phyloP scores from a whole-genome alignment of 2,797 vertebrate genomes.

The Sebastes alutus region DNA sequence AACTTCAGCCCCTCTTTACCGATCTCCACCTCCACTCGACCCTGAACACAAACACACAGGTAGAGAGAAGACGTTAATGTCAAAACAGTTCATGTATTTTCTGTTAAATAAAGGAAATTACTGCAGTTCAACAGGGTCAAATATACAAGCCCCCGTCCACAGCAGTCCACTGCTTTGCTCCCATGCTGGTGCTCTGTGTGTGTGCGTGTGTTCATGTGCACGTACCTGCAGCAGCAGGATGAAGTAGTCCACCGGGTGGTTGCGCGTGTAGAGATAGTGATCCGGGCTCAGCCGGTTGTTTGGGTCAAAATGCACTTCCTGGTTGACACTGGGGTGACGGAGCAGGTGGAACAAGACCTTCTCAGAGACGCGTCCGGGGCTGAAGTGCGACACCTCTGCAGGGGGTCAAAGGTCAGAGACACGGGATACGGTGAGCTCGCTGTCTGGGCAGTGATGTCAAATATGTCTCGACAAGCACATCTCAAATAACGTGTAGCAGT shows the following conservation, averaged over 20 bases:
- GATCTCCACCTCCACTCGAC: constrained; percentile 93
- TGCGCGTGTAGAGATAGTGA: constrained; percentile 92
- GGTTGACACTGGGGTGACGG: constrained; percentile 92
- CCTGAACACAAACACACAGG: constrained; percentile 73
- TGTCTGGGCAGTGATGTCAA: background rate
- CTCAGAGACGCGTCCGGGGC: constrained; percentile 87
- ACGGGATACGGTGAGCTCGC: background rate
- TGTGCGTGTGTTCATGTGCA: background rate
- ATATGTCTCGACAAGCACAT: background rate
- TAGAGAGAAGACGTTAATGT: background rate
- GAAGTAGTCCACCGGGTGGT: constrained; percentile 93
- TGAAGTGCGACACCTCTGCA: constrained; percentile 93
- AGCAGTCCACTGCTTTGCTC: no score
- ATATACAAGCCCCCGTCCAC: no score
- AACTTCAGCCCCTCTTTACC: constrained; percentile 94
- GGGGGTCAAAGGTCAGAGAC: constrained; percentile 31
- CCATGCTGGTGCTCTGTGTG: background rate
- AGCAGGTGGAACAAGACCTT: constrained; percentile 91
- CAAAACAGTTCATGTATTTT: background rate
- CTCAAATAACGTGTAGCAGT: background rate
- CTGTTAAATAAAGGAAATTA: background rate
- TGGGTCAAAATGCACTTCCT: constrained; percentile 91
- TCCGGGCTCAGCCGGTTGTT: constrained; percentile 83
- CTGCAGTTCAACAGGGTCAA: no score
- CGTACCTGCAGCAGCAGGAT: constrained; percentile 91